Evolutionary conservation across 2,113 vertebrate species (phyloP), one percentile per base, ranked within the genome.

Genomic region (Xenopus laevis): DNA sequence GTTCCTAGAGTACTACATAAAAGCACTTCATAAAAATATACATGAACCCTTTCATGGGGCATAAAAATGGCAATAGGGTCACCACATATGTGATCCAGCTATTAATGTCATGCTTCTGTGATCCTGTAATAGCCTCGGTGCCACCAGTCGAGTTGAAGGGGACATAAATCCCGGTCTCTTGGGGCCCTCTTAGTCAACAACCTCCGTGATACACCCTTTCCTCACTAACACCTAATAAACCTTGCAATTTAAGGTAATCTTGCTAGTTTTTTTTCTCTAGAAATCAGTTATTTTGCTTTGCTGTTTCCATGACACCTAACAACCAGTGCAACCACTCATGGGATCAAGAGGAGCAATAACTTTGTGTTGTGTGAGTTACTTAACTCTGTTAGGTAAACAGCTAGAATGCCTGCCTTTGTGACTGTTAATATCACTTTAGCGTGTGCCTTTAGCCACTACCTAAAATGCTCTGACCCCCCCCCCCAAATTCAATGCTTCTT

Each of bases 1-100:
- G 46, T 27, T 65, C 47, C 27, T 65, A 71, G 47, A 63, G 40
- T 33, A 65, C 61, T 57, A 55, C 11, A 65, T 44, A 55, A 72
- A 55, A 55, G 15, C 17, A 55, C 53, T 55, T 55, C 53, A 55
- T 55, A 55, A 55, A 55, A 55, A 55, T 55, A 55, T 55, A 16
- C 17, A 55, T n/a, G 17, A 55, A 55, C 53, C 53, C 17, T 55
- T 55, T 55, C 53, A 55, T 18, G 17, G 53, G 6, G 53, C 15
- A 55, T 55, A 17, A 55, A 55, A n/a, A 55, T 55, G 53, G 53
- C 15, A 55, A 55, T n/a, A n/a, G 15, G 53, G 53, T 55, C 53
- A 55, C 7, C 13, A 16, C 53, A 55, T 55, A 55, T 55, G 0
- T 55, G 17, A 55, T n/a, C 53, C 17, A 55, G 16, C 53, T 55